phyloP scores from a whole-genome alignment of 2,888 invertebrate species.

The Malthinus seriepunctatus region DNA sequence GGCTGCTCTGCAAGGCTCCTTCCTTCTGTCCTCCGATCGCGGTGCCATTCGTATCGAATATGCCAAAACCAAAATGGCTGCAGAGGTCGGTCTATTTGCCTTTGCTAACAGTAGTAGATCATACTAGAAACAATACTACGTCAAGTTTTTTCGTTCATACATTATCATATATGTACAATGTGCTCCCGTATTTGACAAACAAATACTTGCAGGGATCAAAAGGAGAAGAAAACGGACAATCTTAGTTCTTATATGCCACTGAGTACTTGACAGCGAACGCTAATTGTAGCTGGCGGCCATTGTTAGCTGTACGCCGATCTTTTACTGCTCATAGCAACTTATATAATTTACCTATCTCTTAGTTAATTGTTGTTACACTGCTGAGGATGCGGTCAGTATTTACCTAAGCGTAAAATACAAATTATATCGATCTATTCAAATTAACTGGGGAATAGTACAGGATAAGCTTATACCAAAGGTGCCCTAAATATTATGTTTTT shows the following conservation, averaged over 20 bases:
- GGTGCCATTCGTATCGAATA: conserved; percentile 98
- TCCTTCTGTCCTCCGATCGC: conserved; percentile 93
- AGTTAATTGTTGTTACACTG: conserved; percentile 52
- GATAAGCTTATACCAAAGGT: conserved; percentile 84
- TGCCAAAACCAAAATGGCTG: conserved; percentile 98
- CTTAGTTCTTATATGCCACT: conserved; percentile 78
- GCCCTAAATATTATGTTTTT: conserved; percentile 72
- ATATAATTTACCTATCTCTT: conserved; percentile 41
- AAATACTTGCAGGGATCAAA: conserved; percentile 68
- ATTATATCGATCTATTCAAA: conserved; percentile 37
- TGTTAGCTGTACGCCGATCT: conserved; percentile 39
- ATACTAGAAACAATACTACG: conserved; percentile 23
- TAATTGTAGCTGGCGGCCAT: conserved; percentile 53
- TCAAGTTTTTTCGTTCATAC: conserved; percentile 18
- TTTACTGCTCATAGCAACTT: conserved; percentile 24
- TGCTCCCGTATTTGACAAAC: conserved; percentile 28
- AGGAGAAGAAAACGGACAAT: conserved; percentile 88
- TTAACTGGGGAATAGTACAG: conserved; percentile 32
- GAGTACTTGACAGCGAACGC: conserved; percentile 71
- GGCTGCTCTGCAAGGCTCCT: conserved; percentile 93
- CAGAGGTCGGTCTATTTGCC: conserved; percentile 61
- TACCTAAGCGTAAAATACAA: conserved; percentile 49
- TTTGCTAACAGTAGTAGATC: conserved; percentile 31
- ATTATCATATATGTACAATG: conserved; percentile 34
- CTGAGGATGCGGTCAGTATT: conserved; percentile 49